A percentile compares a stretch with the other conserved stretches of the same genome.
phyloP scores from a whole-genome alignment of 2,888 invertebrate species.

The Loripinus fragilis region DNA sequence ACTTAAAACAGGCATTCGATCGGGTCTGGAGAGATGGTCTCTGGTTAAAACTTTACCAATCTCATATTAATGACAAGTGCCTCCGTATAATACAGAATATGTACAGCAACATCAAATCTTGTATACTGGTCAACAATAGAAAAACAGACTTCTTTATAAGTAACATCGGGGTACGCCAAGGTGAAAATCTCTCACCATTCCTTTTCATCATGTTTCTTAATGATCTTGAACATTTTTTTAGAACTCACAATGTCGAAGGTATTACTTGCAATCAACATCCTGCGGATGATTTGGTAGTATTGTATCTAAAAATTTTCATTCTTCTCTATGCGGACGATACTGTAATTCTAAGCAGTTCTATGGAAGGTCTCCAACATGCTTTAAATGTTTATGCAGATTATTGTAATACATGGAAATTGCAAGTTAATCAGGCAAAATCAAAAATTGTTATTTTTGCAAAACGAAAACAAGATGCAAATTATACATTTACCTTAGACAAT shows the following conservation, averaged over 20 bases:
- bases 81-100: not conserved
- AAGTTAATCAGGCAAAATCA: no score
- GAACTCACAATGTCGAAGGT: no score
- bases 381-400: no score
- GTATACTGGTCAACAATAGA: not conserved
- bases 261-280: not conserved
- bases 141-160: not conserved
- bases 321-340: no score
- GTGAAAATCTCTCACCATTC: not conserved
- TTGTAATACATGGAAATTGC: no score
- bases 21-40: not conserved
- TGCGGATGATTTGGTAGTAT: not conserved
- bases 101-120: not conserved
- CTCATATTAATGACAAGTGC: not conserved
- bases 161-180: not conserved
- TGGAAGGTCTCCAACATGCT: no score
- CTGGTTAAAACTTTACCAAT: not conserved
- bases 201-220: not conserved
- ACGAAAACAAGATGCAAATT: not conserved
- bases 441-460: no score
- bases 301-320: no score
- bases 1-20: not conserved
- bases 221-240: not conserved
- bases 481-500: not conserved
- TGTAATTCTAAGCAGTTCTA: no score